These are phyloP conservation scores for Abrostola tripartita DNA, from an alignment of 2,888 invertebrate genomes.

Conservation along the genomic window DNA sequence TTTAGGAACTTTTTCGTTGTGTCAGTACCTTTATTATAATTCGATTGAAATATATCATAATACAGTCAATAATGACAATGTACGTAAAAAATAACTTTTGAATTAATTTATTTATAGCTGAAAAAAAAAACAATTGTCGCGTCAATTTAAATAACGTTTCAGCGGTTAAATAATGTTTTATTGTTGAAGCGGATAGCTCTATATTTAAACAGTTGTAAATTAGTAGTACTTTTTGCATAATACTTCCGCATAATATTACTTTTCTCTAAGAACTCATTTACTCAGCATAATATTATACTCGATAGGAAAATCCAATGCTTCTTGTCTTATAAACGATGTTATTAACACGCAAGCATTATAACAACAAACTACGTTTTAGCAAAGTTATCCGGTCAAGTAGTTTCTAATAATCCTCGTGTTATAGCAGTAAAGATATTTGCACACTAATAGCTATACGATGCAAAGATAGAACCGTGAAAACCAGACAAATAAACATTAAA, in stretches of 20 bases:
- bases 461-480: no score
- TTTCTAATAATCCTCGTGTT: slow-evolving; percentile 45
- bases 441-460: slow-evolving; percentile 3
- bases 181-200: no score
- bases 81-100: no score
- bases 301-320: neutral
- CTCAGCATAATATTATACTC: neutral
- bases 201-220: no score
- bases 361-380: slow-evolving; percentile 24
- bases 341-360: slow-evolving; percentile 26
- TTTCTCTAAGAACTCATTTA: neutral
- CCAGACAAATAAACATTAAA: no score
- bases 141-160: no score
- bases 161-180: no score
- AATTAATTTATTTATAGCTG: no score
- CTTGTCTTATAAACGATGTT: slow-evolving; percentile 5
- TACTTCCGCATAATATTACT: neutral
- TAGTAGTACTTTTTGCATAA: no score
- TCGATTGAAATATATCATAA: no score
- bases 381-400: slow-evolving; percentile 38
- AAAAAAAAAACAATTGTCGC: no score
- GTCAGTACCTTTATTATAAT: neutral
- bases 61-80: no score
- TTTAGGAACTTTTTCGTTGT: neutral
- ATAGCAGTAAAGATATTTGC: slow-evolving; percentile 12